Base-by-base conservation (phyloP, 1,140 invertebrate species). In the Drosophila busckii region DNA sequence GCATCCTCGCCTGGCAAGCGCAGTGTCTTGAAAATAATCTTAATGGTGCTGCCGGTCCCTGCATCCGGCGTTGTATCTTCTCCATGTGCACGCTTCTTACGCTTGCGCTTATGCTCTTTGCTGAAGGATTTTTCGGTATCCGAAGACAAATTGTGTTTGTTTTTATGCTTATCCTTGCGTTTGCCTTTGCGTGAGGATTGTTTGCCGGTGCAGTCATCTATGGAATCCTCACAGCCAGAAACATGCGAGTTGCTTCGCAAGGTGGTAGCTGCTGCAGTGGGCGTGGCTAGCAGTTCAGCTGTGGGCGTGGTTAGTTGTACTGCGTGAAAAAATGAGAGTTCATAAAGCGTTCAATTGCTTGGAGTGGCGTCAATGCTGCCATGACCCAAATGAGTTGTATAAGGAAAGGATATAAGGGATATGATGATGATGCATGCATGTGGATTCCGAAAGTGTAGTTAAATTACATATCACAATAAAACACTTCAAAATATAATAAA, bases 1-100 rank as follows among this genome's bases (percentile, higher is more conserved):
- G 86, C 80, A 50, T 83, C 78, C 34, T 87, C 93, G 38, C 93
- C 93, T 1, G 93, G 93, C 64, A 94, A 89, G 4, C 94, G 94
- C 64, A 95, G 92, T 1, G 94, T 93, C 84, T 95, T 95, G 35
- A 95, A 94, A 91, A 94, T 86, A 3, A 86, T 83, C 44, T 86
- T 86, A 19, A 94, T 94, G 26, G 73, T 60, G 49, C 78, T 31
- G 89, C 89, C 86, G 90, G 45, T 80, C 15, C 37, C 48, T 2
- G 31, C 29, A 56, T 92, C 92, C 28, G 91, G 84, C 70, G 93
- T 91, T 13, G 92, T 88, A 75, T 94, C 92, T 16, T 93, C 88
- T 0, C 37, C 45, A 45, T 80, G 73, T 0, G 73, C 29, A 49
- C 90, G 92, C 85, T 93, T 94, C 88, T 94, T 93, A 86, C 93